Conservation (phyloP, 2,113 vertebrate species). For the Himantopus leucocephalus region DNA sequence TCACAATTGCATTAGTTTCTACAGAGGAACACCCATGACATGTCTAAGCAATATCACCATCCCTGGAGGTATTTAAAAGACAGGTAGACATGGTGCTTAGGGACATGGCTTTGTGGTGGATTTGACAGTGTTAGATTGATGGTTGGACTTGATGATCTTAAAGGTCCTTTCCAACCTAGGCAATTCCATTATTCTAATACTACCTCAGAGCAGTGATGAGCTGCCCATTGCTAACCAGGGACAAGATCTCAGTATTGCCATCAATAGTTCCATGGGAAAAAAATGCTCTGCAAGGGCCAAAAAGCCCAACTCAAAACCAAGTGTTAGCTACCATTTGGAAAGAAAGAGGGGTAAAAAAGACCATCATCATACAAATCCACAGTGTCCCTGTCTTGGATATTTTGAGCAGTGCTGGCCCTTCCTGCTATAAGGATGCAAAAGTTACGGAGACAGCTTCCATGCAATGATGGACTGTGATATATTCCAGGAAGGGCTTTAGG, state of each 20-base stretch:
- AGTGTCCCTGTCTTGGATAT: neutral
- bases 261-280: neutral
- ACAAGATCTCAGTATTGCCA: neutral
- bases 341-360: neutral
- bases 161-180: too few species aligned
- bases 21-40: neutral
- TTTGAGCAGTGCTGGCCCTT: neutral
- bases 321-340: neutral
- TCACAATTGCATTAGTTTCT: neutral
- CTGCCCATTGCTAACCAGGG: neutral
- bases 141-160: too few species aligned
- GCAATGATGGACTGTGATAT: neutral
- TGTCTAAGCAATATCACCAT: neutral
- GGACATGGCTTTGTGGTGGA: too few species aligned
- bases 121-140: too few species aligned
- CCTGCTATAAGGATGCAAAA: neutral
- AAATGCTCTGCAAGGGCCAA: neutral
- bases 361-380: accelerated
- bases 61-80: too few species aligned
- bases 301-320: neutral
- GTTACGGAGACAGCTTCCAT: neutral
- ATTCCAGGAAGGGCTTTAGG: neutral
- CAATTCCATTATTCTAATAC: neutral
- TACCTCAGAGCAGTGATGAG: neutral
- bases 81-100: too few species aligned